phyloP scores from a whole-genome alignment of 2,113 vertebrate species.

The Formicarius rufipectus region DNA sequence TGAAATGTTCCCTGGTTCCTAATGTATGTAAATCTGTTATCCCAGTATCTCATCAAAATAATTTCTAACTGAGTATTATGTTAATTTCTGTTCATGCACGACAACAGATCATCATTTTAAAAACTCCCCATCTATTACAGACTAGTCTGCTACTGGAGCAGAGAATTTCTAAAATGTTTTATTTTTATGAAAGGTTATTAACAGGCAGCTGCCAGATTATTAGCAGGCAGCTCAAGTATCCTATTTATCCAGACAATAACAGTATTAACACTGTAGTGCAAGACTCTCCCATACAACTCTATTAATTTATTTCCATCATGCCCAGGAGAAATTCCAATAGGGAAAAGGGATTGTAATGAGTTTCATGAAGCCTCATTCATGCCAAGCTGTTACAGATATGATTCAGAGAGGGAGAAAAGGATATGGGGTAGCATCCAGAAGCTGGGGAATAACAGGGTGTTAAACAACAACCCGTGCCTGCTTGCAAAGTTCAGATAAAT shows the following conservation, averaged over 20 bases:
- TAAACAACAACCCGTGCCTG: not conserved
- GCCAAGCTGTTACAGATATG: not conserved
- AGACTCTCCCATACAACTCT: not conserved
- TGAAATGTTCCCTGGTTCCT: not conserved
- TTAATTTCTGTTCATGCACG: not conserved
- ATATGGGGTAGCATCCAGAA: not conserved
- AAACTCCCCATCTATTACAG: not conserved
- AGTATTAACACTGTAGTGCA: not conserved
- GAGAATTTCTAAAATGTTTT: not conserved
- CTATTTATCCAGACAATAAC: not conserved
- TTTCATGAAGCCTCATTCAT: not conserved
- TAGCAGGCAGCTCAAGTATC: constrained; percentile 9
- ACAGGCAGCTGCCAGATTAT: constrained; percentile 5
- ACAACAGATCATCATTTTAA: not conserved
- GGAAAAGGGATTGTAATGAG: not conserved
- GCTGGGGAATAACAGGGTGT: not conserved
- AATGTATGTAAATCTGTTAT: not conserved
- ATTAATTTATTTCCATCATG: not conserved
- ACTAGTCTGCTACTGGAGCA: not conserved
- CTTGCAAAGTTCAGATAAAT: not conserved
- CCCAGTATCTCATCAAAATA: not conserved
- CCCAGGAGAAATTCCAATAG: not conserved
- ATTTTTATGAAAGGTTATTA: constrained; percentile 7
- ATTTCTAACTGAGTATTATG: not conserved
- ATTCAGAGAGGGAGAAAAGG: not conserved